phyloP scores from a whole-genome alignment of 2,888 invertebrate species.

The Aelia acuminata region DNA sequence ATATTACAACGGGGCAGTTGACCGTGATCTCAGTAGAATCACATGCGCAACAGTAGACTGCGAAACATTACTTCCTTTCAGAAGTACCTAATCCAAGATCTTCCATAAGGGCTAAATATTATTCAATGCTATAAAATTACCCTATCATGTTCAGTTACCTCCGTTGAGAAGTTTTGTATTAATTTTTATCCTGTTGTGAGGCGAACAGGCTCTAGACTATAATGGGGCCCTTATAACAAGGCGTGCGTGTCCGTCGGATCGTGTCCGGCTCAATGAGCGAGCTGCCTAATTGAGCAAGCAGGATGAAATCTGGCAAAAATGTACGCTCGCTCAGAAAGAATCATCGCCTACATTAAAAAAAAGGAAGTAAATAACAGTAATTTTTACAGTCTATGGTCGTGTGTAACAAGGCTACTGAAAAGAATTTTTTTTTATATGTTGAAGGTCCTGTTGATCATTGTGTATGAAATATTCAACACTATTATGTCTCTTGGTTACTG shows the following conservation, averaged over 20 bases:
- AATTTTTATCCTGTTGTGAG: neutral
- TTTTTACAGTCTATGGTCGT: neutral
- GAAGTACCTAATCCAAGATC: too few relatives aligned
- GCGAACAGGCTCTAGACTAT: neutral
- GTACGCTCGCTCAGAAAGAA: neutral
- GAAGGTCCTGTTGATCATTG: neutral
- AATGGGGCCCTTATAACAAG: constrained; percentile 29
- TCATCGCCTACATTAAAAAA: neutral
- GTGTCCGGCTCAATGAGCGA: constrained; percentile 27
- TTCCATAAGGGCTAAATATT: too few relatives aligned
- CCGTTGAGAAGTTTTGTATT: neutral
- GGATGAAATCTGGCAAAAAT: constrained; percentile 33
- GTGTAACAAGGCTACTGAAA: neutral
- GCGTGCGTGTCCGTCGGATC: constrained; percentile 20
- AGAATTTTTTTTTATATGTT: neutral
- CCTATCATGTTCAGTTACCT: neutral
- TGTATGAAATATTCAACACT: neutral
- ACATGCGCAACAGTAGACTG: too few relatives aligned
- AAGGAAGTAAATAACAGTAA: neutral
- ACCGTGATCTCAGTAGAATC: too few relatives aligned
- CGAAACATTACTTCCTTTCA: too few relatives aligned
- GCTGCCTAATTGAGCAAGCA: constrained; percentile 36
- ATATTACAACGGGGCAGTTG: too few relatives aligned
- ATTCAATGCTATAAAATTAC: too few relatives aligned
- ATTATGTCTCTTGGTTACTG: neutral